Evolutionary conservation across 2,113 vertebrate species (phyloP), one percentile per base, ranked within the genome.

Genomic region (Geothlypis trichas): DNA sequence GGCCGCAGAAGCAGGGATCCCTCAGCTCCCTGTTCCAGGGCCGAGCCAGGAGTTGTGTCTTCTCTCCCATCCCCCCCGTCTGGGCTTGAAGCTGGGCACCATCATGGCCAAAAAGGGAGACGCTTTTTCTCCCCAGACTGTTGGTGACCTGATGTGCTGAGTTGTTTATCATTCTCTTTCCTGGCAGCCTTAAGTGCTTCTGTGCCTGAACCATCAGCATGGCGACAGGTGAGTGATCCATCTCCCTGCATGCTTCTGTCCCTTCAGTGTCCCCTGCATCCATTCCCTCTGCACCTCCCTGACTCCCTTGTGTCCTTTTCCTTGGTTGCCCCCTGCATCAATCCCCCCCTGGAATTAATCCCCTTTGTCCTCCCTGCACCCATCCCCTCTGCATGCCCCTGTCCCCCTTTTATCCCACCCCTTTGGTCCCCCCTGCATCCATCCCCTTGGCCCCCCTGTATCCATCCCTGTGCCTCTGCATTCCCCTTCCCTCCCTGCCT

Each of bases 141-240:
- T 21, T 18, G 51, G 59, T 81, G 66, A 72, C 62, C 35, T 7
- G 9, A 33, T 2, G 15, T 24, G 54, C 58, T 33, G 44, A 28
- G 35, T 31, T 52, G 41, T 65, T 92, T 74, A 72, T 77, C 75
- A 26, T 58, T 16, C 80, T 47, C 79, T 65, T 35, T 94, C 22
- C 52, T 90, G 76, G 19, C 55, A 98, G 98, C 95, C 96, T 83
- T 96, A 96, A 96, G 90, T 46, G 89, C n/a, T 94, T 72, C 81
- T 90, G 76, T 76, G 78, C 94, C 90, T 89, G 79, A 72, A 96
- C 95, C 69, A 22, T 69, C 97, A 98, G 47, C 95, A 99, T 99
- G 99, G 97, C 98, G 2, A 3, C 96, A 98, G 98, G 99, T 98
- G 97, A 97, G 86, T 31, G 75, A 66, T 59, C 41, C 0, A 0